Base-by-base conservation (phyloP, 2,113 vertebrate genomes). In the Gasterosteus aculeatus region DNA sequence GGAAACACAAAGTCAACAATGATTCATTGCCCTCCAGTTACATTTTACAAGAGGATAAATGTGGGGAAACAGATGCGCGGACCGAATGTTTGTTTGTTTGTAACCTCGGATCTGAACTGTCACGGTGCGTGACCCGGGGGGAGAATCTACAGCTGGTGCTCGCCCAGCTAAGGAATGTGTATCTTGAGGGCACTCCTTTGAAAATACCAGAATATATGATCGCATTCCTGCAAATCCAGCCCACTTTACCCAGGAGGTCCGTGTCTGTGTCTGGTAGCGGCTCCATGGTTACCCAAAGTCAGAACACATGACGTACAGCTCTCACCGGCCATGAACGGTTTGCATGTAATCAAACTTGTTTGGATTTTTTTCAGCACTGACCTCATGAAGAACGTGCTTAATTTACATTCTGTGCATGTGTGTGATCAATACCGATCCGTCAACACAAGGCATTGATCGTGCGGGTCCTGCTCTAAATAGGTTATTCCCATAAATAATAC, bases 191-290 rank as follows among this genome's bases (percentile, higher is more conserved):
- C 51, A 47, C 38, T 54, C 11, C 31, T 77, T 66, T 64, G 2
- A 71, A 60, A 77, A 58, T 10, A 51, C 6, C 29, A 61, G 15
- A 0, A 33, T 35, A 59, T 33, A 22, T 18, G 22, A 29, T 11
- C 6, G 0, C 63, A 44, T 63, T 78, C 67, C 61, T 79, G 10
- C 29, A 49, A 63, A 81, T 57, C 59, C 70, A 35, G n/a, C 53
- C 35, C 54, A 65, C 73, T 81, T 51, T 67, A 63, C 66, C 78
- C 83, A 85, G 89, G 86, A 88, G 84, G 85, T 85, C 85, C 80
- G 39, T 14, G 78, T 90, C 79, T 85, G 65, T 14, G 78, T 91
- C 79, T 85, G 65, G 75, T 11, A 59, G 29, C 12, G 7, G 44
- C 60, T 76, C 69, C 76, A 75, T 49, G 7, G 66, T 7, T 63